These are phyloP conservation scores for Eudasyphora cyanicolor DNA, from an alignment of 2,888 invertebrate genomes.

Conservation along the genomic window DNA sequence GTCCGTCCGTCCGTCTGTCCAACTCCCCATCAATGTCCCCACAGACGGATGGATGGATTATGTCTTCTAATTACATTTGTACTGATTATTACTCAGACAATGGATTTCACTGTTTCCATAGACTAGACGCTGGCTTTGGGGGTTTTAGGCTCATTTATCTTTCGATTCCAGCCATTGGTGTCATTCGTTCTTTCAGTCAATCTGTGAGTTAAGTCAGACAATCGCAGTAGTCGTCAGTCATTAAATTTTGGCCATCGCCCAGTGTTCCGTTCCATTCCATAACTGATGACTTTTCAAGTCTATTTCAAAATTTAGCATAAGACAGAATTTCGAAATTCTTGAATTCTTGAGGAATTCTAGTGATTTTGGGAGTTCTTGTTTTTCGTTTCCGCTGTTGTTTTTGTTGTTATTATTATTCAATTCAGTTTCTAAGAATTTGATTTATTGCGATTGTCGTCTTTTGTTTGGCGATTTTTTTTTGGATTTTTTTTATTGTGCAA, in stretches of 20 bases:
- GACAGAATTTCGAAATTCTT: slow-evolving; percentile 22
- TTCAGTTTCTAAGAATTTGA: slow-evolving; percentile 41
- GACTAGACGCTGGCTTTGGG: not conserved
- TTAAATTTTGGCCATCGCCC: not conserved
- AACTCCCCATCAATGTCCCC: not conserved
- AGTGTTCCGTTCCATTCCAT: not conserved
- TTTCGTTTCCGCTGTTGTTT: slow-evolving; percentile 17
- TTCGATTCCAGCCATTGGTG: slow-evolving; percentile 15
- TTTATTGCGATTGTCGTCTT: slow-evolving; percentile 46
- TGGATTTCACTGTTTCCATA: not conserved
- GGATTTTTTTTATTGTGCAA: not conserved
- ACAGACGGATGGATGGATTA: not conserved
- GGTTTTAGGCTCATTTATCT: slow-evolving; percentile 13
- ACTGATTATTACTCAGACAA: slow-evolving; percentile 44
- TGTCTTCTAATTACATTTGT: slow-evolving; percentile 47
- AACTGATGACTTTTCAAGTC: slow-evolving; percentile 45
- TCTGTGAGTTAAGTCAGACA: not conserved
- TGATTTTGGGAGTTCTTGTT: too few species aligned
- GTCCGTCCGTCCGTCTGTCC: not conserved
- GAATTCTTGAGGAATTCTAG: too few species aligned
- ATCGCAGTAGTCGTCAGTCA: too few species aligned
- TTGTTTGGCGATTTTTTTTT: slow-evolving; percentile 12
- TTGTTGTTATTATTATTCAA: not conserved
- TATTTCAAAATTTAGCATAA: slow-evolving; percentile 22
- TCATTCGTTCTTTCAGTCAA: slow-evolving; percentile 16